Evolutionary conservation across 2,888 invertebrate genomes (phyloP), one percentile per base, ranked within the genome.

Genomic region (Sericinus montela): DNA sequence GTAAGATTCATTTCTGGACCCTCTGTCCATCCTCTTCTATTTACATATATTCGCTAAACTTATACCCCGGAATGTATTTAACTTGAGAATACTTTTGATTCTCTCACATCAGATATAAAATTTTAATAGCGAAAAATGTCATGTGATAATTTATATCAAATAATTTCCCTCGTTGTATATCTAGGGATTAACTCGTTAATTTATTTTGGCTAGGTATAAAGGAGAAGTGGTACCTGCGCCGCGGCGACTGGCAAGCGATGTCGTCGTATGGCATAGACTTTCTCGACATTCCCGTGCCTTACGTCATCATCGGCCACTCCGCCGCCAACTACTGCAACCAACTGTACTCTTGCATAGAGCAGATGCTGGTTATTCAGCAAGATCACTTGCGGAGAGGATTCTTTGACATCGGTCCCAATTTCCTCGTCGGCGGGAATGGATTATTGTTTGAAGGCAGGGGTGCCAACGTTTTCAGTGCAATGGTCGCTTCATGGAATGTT

Each of bases 231-330:
- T 87, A 80, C 67, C 67, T 85, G 51, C 78, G 83, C 1, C 80
- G 86, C 4, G 72, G 52, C 13, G 77, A 82, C 48, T 87, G 86
- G 86, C 82, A 82, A 56, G 83, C 87, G 11, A 66, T 79, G 71
- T 67, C 68, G 0, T 56, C 71, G 0, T 79, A 80, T 57, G 54
- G 46, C 3, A 56, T 68, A 36, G 60, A 60, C 0, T 73, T 68
- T 52, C 64, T 79, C 10, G 51, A 63, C 1, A 55, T 80, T 6
- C 86, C 86, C 0, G 57, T 86, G 1, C 42, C 65, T 5, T 58
- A 65, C 45, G 82, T 80, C 0, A 59, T 84, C 39, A 70, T 86
- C 36, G 81, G 80, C 0, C 85, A 86, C 57, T 74, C 80, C 0
- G 86, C 69, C 1, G 49, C 56, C 5, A 44, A 56, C 1, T 62